Base-by-base conservation (phyloP, 2,888 invertebrate genomes). In the Tinea trinotella region DNA sequence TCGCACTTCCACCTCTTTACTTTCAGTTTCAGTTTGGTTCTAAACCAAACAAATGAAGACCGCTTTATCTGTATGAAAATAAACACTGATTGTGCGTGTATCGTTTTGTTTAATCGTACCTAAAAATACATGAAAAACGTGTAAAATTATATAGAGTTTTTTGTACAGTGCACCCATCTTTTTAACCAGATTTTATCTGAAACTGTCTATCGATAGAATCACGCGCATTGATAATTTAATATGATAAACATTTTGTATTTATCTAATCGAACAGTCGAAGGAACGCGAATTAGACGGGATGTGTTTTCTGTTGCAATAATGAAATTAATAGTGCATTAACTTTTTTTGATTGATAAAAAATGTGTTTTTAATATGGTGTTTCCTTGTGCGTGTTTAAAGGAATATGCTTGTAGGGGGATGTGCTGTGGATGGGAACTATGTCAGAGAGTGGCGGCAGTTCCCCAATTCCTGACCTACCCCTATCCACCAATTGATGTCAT, bases 401-500 rank as follows among this genome's bases (percentile, higher is more conserved):
- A 74, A 60, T 79, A 77, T 59, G 72, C 74, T 19, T 71, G 75
- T 71, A 70, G 68, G 59, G 65, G 74, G 22, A 60, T 77, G 50
- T 71, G 73, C 56, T 84, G 82, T 56, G 76, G 77, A 1, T 54
- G 76, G 53, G 63, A 63, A 48, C 68, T 70, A 1, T 84, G 84
- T 54, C 71, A 72, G 59, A 65, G 63, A 53, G 57, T 77, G 46
- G 72, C 75, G 1, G 67, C 64, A 6, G 76, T 70, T 0, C 72
- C 79, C 7, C 68, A 68, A 20, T 53, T 77, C 18, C 57, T 80
- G 60, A 66, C 74, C 15, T 73, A 69, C 56, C 78, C 81, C 4
- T 82, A 76, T 56, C 82, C 83, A 2, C 66, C 63, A 40, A 58
- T 80, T 57, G 83, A 83, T 55, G 82, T 78, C 55, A 67, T 83